Conservation (phyloP, 2,888 invertebrate species). For the Portevinia maculata region DNA sequence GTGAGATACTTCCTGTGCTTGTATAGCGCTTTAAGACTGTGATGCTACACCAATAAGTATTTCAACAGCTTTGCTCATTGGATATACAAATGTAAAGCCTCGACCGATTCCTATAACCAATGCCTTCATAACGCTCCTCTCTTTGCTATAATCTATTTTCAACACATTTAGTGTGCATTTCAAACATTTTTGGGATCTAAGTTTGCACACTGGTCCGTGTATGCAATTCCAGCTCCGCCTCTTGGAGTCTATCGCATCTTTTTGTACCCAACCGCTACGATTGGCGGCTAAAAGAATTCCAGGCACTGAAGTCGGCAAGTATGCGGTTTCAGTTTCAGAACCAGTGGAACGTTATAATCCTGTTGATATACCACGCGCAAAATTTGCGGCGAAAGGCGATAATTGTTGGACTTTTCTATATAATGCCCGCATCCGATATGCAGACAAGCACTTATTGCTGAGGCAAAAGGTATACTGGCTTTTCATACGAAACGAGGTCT, state of each 20-base stretch:
- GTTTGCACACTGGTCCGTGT: conserved; percentile 4
- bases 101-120: not conserved
- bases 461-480: conserved; percentile 20
- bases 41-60: too few species aligned
- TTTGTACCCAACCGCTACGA: conserved; percentile 2
- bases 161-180: conserved; percentile 36
- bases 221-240: not conserved
- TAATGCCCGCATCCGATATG: conserved; percentile 43
- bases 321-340: conserved; percentile 3
- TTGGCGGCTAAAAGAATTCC: conserved; percentile 39
- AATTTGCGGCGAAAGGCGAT: conserved; percentile 61
- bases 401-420: conserved; percentile 58
- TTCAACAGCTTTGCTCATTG: too few species aligned
- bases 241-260: conserved; percentile 13
- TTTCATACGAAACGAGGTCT: conserved; percentile 11
- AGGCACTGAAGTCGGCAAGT: not conserved
- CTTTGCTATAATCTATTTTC: conserved; percentile 21
- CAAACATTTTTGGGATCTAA: conserved; percentile 42
- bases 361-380: conserved; percentile 55
- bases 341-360: conserved; percentile 50
- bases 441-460: not conserved
- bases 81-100: too few species aligned
- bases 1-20: too few species aligned
- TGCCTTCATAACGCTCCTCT: not conserved
- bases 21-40: too few species aligned